Base-by-base conservation (phyloP, 2,113 vertebrate species). In the Myiozetetes cayanensis region DNA sequence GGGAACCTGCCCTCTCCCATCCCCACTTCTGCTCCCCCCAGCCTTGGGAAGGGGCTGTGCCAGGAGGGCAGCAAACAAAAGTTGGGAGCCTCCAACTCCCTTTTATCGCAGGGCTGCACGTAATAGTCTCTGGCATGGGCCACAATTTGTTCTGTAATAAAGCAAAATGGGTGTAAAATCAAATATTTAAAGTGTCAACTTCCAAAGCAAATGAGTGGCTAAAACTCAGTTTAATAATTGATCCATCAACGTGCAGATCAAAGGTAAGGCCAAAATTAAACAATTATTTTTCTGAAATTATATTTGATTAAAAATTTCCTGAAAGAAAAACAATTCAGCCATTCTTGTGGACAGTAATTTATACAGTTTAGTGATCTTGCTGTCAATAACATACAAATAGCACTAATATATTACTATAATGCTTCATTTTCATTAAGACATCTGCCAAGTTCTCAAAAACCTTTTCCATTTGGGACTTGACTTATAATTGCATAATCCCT, bases 371-470 rank as follows among this genome's bases (percentile, higher is more conserved):
- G 97, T 96, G 97, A 98, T 98, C 97, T 97, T 58, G 97, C 98
- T 98, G 98, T 98, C 98, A 98, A 98, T 98, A 98, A 97, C 87
- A 97, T 93, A 98, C 97, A 98, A 98, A 98, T 97, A 98, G 97
- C 97, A 94, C 94, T 98, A 98, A 98, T 98, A 98, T 98, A 98
- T 98, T 98, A 98, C 97, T 97, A 96, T 97, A 98, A 98, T 98
- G 98, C 97, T 98, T 98, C 98, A 98, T 98, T 98, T 98, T 98
- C 98, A 98, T 98, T 98, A 98, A 98, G 98, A 98, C 97, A 98
- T 98, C 98, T 98, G 98, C 98, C 98, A 98, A 97, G 97, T 97
- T 97, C 96, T 98, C 97, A 97, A 98, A 97, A 97, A 94, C 96
- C 97, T 97, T 98, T 98, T 97, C 95, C 98, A 96, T 97, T 98